phyloP scores from a whole-genome alignment of 1,140 invertebrate genomes.

The Eurosta solidaginis region DNA sequence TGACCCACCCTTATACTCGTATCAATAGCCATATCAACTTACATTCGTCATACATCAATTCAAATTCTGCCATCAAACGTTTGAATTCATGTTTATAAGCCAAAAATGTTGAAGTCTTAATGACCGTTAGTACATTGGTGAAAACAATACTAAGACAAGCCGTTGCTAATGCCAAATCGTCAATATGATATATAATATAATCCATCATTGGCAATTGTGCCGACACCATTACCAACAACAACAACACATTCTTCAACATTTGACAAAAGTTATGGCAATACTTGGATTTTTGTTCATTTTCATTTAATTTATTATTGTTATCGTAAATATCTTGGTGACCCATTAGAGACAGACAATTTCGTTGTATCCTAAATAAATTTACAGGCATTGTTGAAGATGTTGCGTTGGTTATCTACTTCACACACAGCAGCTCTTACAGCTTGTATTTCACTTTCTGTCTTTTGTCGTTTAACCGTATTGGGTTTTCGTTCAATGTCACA shows the following conservation, averaged over 20 bases:
- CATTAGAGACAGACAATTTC: constrained; percentile 34
- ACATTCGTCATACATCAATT: constrained; percentile 45
- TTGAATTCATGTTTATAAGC: constrained; percentile 43
- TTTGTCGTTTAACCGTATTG: not conserved
- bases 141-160: constrained; percentile 48
- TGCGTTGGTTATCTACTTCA: not conserved
- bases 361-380: constrained; percentile 32
- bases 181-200: constrained; percentile 43
- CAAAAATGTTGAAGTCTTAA: constrained; percentile 51
- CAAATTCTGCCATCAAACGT: constrained; percentile 45
- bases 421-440: not conserved
- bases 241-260: not conserved
- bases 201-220: constrained; percentile 49
- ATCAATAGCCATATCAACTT: constrained; percentile 37
- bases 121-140: constrained; percentile 49
- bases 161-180: constrained; percentile 48
- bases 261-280: not conserved
- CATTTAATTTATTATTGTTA: not conserved
- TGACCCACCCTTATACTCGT: too few relatives aligned
- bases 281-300: not conserved
- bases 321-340: constrained; percentile 25
- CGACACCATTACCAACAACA: constrained; percentile 45
- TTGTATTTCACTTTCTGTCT: not conserved
- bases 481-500: not conserved
- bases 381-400: constrained; percentile 21